Conservation (phyloP, 2,113 vertebrate genomes). For the Tragelaphus scriptus region DNA sequence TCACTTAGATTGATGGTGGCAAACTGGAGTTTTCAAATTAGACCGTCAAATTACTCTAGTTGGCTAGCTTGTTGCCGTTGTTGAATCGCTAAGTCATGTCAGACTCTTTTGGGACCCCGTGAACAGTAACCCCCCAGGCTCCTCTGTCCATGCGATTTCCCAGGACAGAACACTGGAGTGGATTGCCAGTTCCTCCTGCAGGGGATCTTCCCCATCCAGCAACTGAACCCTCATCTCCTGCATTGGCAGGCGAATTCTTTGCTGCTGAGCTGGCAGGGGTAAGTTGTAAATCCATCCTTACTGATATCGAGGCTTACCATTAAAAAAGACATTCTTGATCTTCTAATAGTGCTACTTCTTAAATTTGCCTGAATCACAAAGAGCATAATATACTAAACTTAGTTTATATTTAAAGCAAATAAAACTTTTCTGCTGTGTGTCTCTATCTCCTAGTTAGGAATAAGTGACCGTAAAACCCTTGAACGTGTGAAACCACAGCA, state of each 20-base stretch:
- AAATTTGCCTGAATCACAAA: neutral
- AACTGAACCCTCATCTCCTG: neutral
- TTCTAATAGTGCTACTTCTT: neutral
- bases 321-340: neutral
- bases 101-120: neutral
- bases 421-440: conserved; percentile 59
- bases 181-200: neutral
- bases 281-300: neutral
- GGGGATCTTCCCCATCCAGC: neutral
- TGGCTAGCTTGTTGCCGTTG: neutral
- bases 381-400: neutral
- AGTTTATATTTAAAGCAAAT: neutral
- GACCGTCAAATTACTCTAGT: neutral
- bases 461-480: conserved; percentile 78
- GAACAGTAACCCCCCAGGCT: neutral
- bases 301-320: neutral
- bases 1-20: neutral
- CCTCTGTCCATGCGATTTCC: neutral
- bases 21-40: neutral
- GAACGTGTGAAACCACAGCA: conserved; percentile 83
- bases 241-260: neutral
- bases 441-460: conserved; percentile 77
- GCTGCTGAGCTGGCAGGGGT: neutral
- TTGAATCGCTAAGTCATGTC: neutral
- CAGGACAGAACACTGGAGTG: neutral